Evolutionary conservation across 2,888 invertebrate species (phyloP), one percentile per base, ranked within the genome.

Genomic region (Pyrrhosoma nymphula): DNA sequence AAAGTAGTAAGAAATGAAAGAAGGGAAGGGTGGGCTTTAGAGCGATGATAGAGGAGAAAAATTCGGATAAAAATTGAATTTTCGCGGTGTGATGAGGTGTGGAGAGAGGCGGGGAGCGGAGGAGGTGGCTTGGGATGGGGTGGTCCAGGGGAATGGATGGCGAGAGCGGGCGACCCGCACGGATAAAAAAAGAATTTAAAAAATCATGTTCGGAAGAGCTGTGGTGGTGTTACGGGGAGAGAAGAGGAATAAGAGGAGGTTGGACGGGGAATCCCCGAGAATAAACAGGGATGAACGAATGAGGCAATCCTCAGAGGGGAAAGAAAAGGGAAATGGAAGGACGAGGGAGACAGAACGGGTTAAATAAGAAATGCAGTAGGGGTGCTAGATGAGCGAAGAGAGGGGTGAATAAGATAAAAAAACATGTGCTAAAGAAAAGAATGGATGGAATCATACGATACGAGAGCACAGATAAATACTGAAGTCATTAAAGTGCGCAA

Each of bases 21-120:
- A 16, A 30, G 16, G 56, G 56, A 60, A 91, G 60, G 60, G 47
- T 20, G 75, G 30, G 69, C 69, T 93, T 93, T 60, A 75, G 93
- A 93, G 75, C 75, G 93, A 93, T 75, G 93, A 93, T 47, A 47
- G 56, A 69, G 93, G 93, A 93, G 69, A 93, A 93, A 93, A 93
- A 47, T 93, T 93, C 55, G 26, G 75, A 69, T 47, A 75, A 93
- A 47, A 75, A 93, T 75, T 93, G 69, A 69, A 93, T 75, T 69
- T 93, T 93, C 93, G 93, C 47, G 47, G 93, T 39, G 93, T 26
- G 60, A 60, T 35, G 93, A 30, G 91, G 39, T 8, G 88, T 16
- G 88, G 23, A 12, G 4, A 47, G 88, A 47, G 93, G 63, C n/a
- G 56, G 90, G 56, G 91, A 30, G 10, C 35, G 39, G 91, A 91